These are phyloP conservation scores for Chaetops frenatus DNA, from an alignment of 2,113 vertebrate species.

Conservation along the genomic window DNA sequence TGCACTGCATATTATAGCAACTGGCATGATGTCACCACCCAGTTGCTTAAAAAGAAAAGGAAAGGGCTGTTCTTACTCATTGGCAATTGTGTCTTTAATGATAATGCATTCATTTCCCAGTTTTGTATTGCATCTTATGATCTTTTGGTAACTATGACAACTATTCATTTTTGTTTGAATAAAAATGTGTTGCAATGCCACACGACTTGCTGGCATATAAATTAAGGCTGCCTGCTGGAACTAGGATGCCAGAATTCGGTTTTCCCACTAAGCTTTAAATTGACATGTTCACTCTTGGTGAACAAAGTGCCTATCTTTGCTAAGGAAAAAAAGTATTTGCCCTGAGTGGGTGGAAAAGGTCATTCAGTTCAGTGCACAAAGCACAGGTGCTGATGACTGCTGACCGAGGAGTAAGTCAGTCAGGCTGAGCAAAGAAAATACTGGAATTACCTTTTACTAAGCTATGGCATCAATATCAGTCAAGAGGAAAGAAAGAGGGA, in stretches of 20 bases:
- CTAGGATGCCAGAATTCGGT: not conserved
- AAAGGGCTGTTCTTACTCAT: not conserved
- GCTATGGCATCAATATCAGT: not conserved
- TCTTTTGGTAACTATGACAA: slow-evolving; percentile 21
- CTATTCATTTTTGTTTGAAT: slow-evolving; percentile 21
- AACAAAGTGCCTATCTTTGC: not conserved
- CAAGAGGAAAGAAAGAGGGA: not conserved
- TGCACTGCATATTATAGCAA: not conserved
- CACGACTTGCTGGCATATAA: not conserved
- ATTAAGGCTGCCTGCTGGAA: slow-evolving; percentile 22
- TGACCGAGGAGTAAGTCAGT: not conserved
- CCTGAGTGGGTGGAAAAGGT: slow-evolving; percentile 7
- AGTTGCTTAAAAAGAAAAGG: not conserved
- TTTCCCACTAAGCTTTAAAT: slow-evolving; percentile 29
- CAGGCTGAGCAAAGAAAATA: slow-evolving; percentile 17
- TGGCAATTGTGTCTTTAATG: not conserved
- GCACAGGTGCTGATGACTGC: not conserved
- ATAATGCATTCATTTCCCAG: not conserved
- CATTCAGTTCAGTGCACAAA: slow-evolving; percentile 4
- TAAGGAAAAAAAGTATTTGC: not conserved
- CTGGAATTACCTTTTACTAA: not conserved
- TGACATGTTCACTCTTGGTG: not conserved
- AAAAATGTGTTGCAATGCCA: not conserved
- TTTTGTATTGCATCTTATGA: not conserved
- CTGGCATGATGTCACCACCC: not conserved